Conservation (phyloP, 2,113 vertebrate species). For the Protobothrops mucrosquamatus region DNA sequence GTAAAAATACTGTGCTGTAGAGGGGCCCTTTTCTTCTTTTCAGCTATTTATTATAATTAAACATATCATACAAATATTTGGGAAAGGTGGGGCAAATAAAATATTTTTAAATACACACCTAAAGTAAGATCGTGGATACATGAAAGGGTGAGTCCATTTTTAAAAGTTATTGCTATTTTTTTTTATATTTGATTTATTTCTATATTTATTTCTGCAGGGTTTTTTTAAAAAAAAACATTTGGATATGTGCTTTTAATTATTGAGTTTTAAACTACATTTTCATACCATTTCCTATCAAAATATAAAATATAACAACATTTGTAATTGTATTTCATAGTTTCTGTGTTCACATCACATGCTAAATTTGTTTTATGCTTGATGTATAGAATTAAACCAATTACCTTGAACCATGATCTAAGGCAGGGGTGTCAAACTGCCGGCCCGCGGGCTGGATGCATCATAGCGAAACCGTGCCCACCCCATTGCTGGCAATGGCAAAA, state of each 20-base stretch:
- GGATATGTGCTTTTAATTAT: not conserved
- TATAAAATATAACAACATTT: not conserved
- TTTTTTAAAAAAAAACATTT: not conserved
- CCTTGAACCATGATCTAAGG: too few relatives aligned
- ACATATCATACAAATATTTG: not conserved
- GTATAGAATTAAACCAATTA: not conserved
- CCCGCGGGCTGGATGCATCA: too few relatives aligned
- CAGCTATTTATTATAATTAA: not conserved
- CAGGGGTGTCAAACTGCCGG: too few relatives aligned
- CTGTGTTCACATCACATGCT: not conserved
- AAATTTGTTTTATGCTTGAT: not conserved
- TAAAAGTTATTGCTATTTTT: not conserved
- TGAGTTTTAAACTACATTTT: not conserved
- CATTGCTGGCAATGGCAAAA: too few relatives aligned
- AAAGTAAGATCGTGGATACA: not conserved
- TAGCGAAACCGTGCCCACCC: too few relatives aligned
- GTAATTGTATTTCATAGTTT: not conserved
- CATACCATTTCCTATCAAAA: not conserved
- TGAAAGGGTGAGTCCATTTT: not conserved
- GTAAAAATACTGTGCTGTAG: not conserved
- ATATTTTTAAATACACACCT: not conserved
- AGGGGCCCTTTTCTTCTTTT: not conserved
- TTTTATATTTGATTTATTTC: not conserved
- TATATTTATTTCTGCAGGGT: not conserved
- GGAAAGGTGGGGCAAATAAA: not conserved